Conservation (phyloP, 2,888 invertebrate species). For the Didymodactylos carnosus region DNA sequence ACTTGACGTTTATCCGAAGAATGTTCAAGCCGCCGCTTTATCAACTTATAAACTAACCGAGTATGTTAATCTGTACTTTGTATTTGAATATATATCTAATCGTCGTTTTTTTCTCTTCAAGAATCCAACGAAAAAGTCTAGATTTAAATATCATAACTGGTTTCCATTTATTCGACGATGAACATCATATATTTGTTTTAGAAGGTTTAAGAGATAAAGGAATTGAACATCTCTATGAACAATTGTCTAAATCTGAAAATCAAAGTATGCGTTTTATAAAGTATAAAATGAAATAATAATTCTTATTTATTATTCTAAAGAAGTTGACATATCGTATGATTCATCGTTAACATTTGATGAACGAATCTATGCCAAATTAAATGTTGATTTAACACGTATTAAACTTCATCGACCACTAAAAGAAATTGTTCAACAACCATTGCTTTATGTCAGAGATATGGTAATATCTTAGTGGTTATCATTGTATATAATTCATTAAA, state of each 20-base stretch:
- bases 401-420: slow-evolving; percentile 29
- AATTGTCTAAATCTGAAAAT: slow-evolving; percentile 23
- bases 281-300: not conserved
- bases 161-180: slow-evolving; percentile 30
- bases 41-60: slow-evolving; percentile 31
- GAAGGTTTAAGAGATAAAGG: slow-evolving; percentile 27
- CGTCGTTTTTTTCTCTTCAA: slow-evolving; percentile 14
- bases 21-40: slow-evolving; percentile 28
- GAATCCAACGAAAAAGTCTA: slow-evolving; percentile 26
- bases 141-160: slow-evolving; percentile 30
- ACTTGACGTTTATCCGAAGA: slow-evolving; percentile 25
- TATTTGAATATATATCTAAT: not conserved
- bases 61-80: slow-evolving; percentile 20
- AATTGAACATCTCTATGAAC: slow-evolving; percentile 24
- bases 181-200: slow-evolving; percentile 27
- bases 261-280: slow-evolving; percentile 22
- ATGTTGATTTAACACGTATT: slow-evolving; percentile 29
- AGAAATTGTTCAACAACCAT: slow-evolving; percentile 27
- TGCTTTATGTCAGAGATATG: slow-evolving; percentile 32
- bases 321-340: slow-evolving; percentile 28
- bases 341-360: slow-evolving; percentile 27
- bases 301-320: slow-evolving; percentile 17
- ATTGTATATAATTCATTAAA: too few relatives aligned
- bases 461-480: too few relatives aligned
- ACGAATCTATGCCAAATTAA: slow-evolving; percentile 28